Base-by-base conservation (phyloP, 2,113 vertebrate species). In the Spheniscus mendiculus region DNA sequence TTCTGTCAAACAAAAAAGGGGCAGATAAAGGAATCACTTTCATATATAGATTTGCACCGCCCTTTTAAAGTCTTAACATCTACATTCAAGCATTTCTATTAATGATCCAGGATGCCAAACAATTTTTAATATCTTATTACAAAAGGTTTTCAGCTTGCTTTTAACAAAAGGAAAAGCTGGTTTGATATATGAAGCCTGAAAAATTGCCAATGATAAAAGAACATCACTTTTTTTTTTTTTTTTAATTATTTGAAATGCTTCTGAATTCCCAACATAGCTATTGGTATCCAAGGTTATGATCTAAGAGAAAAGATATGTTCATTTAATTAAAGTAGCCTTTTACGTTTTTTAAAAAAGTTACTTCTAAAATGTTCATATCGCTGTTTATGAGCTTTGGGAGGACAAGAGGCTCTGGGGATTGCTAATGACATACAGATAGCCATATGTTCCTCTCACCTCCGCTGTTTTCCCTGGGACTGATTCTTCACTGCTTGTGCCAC, bases 251-350 rank as follows among this genome's bases (percentile, higher is more conserved):
- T 93, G 16, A 93, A 95, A 93, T 85, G 53, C 34, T 88, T 85
- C 87, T 96, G 84, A 96, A 94, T 96, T 97, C 93, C 93, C 96
- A 95, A 22, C 84, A 80, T 91, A 90, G 84, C 49, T 87, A 52
- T 67, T 91, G 61, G 74, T 89, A 97, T 94, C 70, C 87, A 90
- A 94, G 11, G 6, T 82, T 93, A 96, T 94, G 95, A 96, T 93
- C 87, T 95, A 96, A 93, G 66, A 65, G 62, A 90, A 95, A 95
- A 90, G 56, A 85, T 95, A 96, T 95, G 87, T 93, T 93, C 73
- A 29, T 94, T 96, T 97, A 97, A 97, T 97, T 97, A 97, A 95
- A 97, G 44, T 58, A 80, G 70, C 44, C 21, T 85, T 93, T 79
- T 83, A 61, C 42, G 2, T 73, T 66, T 65, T 44, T 5, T 0